Evolutionary conservation across 2,113 vertebrate species (phyloP).

Genomic region (Sturnira hondurensis): DNA sequence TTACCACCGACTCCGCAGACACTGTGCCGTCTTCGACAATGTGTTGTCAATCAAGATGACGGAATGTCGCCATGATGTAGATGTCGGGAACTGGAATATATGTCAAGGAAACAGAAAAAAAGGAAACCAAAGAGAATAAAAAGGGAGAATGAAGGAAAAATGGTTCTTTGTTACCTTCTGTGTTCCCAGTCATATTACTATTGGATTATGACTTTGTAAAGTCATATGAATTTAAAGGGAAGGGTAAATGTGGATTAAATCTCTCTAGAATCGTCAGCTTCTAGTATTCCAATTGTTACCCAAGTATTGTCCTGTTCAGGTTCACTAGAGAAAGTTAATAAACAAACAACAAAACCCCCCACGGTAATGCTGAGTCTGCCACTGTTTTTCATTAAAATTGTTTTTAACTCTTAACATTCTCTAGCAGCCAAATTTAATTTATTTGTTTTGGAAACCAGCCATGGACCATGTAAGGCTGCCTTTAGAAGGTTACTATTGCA

Average conservation of each 20-base stretch:
- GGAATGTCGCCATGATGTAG: neutral
- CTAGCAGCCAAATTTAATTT: slow-evolving; percentile 57
- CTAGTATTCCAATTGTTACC: neutral
- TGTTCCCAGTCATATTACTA: neutral
- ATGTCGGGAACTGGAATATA: neutral
- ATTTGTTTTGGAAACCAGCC: slow-evolving; percentile 63
- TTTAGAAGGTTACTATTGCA: slow-evolving; percentile 52
- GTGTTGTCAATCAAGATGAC: neutral
- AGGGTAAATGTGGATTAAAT: neutral
- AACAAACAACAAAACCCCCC: neutral
- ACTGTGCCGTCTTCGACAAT: neutral
- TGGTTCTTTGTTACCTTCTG: neutral
- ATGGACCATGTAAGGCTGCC: slow-evolving; percentile 41
- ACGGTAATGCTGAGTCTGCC: neutral
- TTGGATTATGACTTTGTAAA: neutral
- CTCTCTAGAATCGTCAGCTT: neutral
- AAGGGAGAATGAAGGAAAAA: neutral
- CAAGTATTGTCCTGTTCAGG: neutral
- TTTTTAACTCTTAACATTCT: slow-evolving; percentile 58
- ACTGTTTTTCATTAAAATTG: slow-evolving; percentile 63
- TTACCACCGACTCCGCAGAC: neutral
- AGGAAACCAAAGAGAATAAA: neutral
- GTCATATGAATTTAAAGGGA: neutral
- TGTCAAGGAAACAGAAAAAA: neutral
- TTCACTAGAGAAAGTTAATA: neutral